Base-by-base conservation (phyloP, 1,140 invertebrate genomes). In the Lepidotrigona ventralis region DNA sequence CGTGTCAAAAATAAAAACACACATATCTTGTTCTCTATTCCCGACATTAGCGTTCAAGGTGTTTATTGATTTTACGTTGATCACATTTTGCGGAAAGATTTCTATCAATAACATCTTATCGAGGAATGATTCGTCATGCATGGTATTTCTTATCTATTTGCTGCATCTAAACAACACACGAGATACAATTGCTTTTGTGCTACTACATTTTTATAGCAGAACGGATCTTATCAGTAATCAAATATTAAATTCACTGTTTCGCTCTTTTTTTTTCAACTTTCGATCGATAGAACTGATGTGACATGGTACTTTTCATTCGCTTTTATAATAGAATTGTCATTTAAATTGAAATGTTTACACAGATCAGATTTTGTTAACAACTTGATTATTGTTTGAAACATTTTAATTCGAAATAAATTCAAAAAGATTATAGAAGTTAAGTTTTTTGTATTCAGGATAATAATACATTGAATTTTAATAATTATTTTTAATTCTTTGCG, bases 91-190 rank as follows among this genome's bases (percentile, higher is more conserved):
- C 9, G n/a, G 19, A 68, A 66, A 85, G 56, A 81, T 77, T 51
- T 19, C 39, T 4, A 46, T 19, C 68, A 63, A 63, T 72, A 81
- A 86, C 21, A 17, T n/a, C 14, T 78, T 85, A 86, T 85, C 84
- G 19, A n/a, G 12, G 0, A 56, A 19, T 23, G 46, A 78, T 85
- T 63, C 23, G 51, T 54, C 46, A 69, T 4, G 64, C 68, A 70
- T 15, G 60, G 17, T 68, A 46, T 17, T 33, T 66, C 5, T 56
- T 71, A 85, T 86, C 85, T 68, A 33, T 53, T 17, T 33, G 33
- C 8, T 60, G 33, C 56, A 82, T 86, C 85, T 85, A 33, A 23
- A 85, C 29, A 76, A 33, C 15, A 39, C 12, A 76, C 8, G 51
- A 71, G 29, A 33, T 33, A 33, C 4, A 33, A 33, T 72, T n/a